Conservation (phyloP, 2,113 vertebrate species). For the Lepus europaeus region DNA sequence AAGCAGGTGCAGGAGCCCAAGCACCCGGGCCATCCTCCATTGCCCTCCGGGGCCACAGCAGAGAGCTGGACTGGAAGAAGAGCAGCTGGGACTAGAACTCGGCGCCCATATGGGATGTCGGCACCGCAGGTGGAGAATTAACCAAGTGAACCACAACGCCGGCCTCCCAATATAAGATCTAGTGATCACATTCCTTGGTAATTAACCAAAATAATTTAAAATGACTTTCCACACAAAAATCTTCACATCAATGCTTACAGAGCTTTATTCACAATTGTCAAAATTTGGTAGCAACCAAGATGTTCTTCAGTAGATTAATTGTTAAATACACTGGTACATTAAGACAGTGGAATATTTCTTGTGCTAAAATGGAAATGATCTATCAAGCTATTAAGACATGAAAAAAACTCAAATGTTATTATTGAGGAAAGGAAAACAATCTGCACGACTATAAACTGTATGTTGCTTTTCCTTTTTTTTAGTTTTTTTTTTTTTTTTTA, state of each 20-base stretch:
- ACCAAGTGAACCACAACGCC: no score
- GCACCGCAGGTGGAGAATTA: no score
- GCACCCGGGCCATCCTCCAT: no score
- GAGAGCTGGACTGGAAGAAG: no score
- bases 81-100: no score
- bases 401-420: neutral
- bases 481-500: no score
- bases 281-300: neutral
- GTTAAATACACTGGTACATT: neutral
- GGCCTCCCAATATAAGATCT: neutral
- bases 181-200: neutral
- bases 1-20: no score
- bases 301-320: neutral
- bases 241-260: neutral
- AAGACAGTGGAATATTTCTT: neutral
- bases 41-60: no score
- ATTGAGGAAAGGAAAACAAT: no score
- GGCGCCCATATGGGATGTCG: no score
- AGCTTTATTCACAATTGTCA: neutral
- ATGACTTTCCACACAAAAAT: neutral
- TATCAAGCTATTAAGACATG: neutral
- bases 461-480: no score
- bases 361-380: neutral
- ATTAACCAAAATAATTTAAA: neutral
- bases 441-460: no score